Base-by-base conservation (phyloP, 2,888 invertebrate species). In the Pterobdella sp. region DNA sequence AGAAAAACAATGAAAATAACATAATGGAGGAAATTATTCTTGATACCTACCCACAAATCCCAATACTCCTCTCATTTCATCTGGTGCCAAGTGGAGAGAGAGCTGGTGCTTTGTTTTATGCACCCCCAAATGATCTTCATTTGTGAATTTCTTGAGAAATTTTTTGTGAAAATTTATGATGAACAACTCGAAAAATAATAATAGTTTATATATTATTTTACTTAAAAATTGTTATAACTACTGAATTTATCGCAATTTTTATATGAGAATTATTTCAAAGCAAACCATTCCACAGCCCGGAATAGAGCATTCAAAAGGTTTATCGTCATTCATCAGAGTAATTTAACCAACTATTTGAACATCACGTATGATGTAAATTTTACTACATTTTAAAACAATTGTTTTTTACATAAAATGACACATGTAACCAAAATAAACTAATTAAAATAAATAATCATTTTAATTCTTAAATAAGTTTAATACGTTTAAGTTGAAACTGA, bases 31-130 rank as follows among this genome's bases (percentile, higher is more conserved):
- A 52, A 32, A 69, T 26, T 2, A 4, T 1, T 4, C 14, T 42
- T n/a, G 32, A n/a, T 63, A 81, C 86, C 85, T 84, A 90, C 90
- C 90, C 74, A 89, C 87, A 84, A 89, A 90, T 10, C 71, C 37
- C 32, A 60, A 18, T 29, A 60, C 34, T 31, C 36, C 26, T 34
- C 52, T 42, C n/a, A 68, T 34, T n/a, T 68, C 68, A 18, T 76
- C 75, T 4, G 77, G 66, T 1, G 74, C 73, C 22, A 93, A 85
- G 78, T 90, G 89, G 73, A 93, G 82, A n/a, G 89, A 88, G 90
- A 93, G 90, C 76, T 91, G 91, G 80, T 92, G 92, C 80, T 91
- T 91, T 81, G 89, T 90, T 74, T 88, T 89, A 79, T 92, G 92
- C 0, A 91, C 89, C 63, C 88, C 88, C 37, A 92, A 84, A 79